Conservation (phyloP, 2,113 vertebrate genomes). For the Melanerpes aurifrons region DNA sequence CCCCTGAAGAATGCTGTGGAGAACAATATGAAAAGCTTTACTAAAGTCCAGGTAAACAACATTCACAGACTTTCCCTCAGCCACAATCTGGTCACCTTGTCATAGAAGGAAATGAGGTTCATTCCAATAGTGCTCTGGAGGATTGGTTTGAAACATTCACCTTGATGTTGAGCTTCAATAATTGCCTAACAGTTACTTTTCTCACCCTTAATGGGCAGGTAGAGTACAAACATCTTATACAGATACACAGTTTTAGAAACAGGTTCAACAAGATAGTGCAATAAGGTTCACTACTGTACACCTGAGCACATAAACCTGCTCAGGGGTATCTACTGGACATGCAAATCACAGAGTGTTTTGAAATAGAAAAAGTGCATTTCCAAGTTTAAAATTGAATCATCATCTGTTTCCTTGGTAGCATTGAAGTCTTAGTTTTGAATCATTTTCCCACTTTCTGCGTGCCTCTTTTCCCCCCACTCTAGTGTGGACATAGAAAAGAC, state of each 20-base stretch:
- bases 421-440: neutral
- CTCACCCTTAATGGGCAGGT: neutral
- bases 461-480: neutral
- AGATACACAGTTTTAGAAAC: neutral
- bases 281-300: neutral
- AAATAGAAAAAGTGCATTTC: neutral
- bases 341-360: neutral
- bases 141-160: neutral
- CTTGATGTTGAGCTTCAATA: neutral
- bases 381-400: neutral
- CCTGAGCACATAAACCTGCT: rapidly evolving
- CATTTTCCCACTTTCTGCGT: neutral
- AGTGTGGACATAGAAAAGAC: neutral
- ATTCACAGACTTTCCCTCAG: too few species aligned
- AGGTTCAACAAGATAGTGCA: neutral
- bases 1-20: too few species aligned
- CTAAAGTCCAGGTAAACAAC: too few species aligned
- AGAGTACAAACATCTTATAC: neutral
- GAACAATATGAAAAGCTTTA: too few species aligned
- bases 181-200: neutral
- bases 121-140: neutral
- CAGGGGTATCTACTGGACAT: neutral
- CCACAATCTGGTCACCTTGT: too few species aligned
- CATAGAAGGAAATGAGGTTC: too few species aligned
- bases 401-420: neutral